Evolutionary conservation across 2,888 invertebrate species (phyloP), one percentile per base, ranked within the genome.

Genomic region (Drosophila tripunctata): DNA sequence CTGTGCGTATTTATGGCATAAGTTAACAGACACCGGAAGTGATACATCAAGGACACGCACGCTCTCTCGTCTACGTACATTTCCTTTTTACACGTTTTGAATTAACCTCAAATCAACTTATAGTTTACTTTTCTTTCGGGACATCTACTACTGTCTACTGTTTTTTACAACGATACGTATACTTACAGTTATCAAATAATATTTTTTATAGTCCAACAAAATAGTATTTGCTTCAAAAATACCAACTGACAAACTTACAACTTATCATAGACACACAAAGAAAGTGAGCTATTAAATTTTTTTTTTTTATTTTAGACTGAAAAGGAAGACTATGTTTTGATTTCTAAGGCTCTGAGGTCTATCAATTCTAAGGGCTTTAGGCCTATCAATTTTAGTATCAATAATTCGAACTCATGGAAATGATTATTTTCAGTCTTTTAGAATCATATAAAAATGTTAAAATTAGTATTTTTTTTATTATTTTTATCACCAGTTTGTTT

Each of bases 341-440:
- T n/a, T n/a, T n/a, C n/a, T n/a, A n/a, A n/a, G n/a, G n/a, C n/a
- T n/a, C n/a, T n/a, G n/a, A n/a, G n/a, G n/a, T n/a, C n/a, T n/a
- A n/a, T n/a, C n/a, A n/a, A n/a, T n/a, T n/a, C n/a, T n/a, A n/a
- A n/a, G n/a, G n/a, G n/a, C n/a, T n/a, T n/a, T n/a, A n/a, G n/a
- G n/a, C n/a, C n/a, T n/a, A n/a, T n/a, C n/a, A 5, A 92, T 94
- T 92, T 93, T 93, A 93, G 93, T 93, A 93, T 92, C 24, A 14
- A 56, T 48, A 36, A 62, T 48, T 62, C 57, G 94, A 8, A 92
- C 92, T 65, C 92, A 93, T 92, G 94, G 94, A 0, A 94, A 93
- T 92, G 94, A 94, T 93, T 93, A 93, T 93, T 93, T 93, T 92
- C 92, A 93, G 89, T 92, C 92, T 86, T 93, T 93, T 92, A 93